These are phyloP conservation scores for Rhamphomyia laevipes DNA, from an alignment of 2,888 invertebrate genomes.

Conservation along the genomic window DNA sequence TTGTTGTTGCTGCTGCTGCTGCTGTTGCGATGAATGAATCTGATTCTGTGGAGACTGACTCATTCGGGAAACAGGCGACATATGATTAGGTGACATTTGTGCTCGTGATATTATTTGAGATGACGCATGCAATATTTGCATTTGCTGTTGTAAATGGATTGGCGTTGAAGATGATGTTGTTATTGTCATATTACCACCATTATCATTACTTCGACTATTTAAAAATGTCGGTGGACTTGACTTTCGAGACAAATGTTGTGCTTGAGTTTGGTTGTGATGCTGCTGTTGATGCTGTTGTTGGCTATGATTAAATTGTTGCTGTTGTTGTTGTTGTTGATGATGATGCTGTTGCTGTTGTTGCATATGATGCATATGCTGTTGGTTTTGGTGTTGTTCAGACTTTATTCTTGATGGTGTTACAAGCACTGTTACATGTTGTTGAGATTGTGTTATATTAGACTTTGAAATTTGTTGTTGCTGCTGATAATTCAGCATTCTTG, in stretches of 20 bases:
- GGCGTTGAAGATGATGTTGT: slow-evolving; percentile 21
- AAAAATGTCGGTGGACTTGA: slow-evolving; percentile 15
- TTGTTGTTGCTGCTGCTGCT: slow-evolving; percentile 20
- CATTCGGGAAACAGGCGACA: slow-evolving; percentile 22
- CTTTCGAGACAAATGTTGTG: slow-evolving; percentile 18
- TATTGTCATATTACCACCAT: slow-evolving; percentile 15
- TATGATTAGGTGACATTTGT: slow-evolving; percentile 27
- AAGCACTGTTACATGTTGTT: slow-evolving; percentile 39
- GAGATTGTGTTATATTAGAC: slow-evolving; percentile 24
- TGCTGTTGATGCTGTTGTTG: slow-evolving; percentile 25
- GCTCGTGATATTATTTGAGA: slow-evolving; percentile 24
- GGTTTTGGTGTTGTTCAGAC: slow-evolving; percentile 30
- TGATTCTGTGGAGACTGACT: slow-evolving; percentile 21
- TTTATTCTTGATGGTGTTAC: slow-evolving; percentile 41
- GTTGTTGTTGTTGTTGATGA: slow-evolving; percentile 32
- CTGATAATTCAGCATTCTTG: slow-evolving; percentile 30
- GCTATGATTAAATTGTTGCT: slow-evolving; percentile 28
- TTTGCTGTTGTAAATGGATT: slow-evolving; percentile 28
- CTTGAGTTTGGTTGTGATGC: slow-evolving; percentile 27
- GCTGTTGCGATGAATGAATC: slow-evolving; percentile 20
- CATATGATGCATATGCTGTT: slow-evolving; percentile 21
- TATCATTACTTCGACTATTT: slow-evolving; percentile 22
- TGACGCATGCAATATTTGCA: slow-evolving; percentile 30
- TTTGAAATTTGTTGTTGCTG: slow-evolving; percentile 22
- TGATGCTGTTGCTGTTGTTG: slow-evolving; percentile 28